Conservation (phyloP, 2,888 invertebrate genomes). For the Epinotia nisella region DNA sequence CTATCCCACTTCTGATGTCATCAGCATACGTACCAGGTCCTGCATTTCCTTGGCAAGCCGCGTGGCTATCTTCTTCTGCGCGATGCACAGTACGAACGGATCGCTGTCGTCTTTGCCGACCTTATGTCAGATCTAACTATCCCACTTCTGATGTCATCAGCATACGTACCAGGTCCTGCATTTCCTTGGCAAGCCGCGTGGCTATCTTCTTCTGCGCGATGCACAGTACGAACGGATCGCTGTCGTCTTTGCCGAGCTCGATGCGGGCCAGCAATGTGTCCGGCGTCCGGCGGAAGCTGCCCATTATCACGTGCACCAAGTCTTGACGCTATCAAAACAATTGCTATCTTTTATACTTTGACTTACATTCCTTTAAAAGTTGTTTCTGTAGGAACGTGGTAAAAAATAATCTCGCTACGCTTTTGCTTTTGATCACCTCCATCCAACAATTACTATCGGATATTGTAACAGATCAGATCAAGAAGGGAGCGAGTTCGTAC, state of each 20-base stretch:
- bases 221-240: constrained; percentile 97
- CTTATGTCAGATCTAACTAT: too few relatives aligned
- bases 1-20: too few relatives aligned
- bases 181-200: constrained; percentile 93
- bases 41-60: constrained; percentile 96
- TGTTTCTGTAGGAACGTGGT: too few relatives aligned
- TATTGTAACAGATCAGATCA: too few relatives aligned
- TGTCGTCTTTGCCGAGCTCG: constrained; percentile 94
- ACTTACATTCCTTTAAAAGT: too few relatives aligned
- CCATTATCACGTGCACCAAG: constrained; percentile 93
- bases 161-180: constrained; percentile 92
- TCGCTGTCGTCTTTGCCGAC: too few relatives aligned
- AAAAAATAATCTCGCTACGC: too few relatives aligned
- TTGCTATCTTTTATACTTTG: too few relatives aligned
- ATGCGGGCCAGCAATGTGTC: constrained; percentile 95
- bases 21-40: constrained; percentile 88
- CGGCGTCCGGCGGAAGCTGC: constrained; percentile 91
- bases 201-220: constrained; percentile 96
- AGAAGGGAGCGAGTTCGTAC: too few relatives aligned
- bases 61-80: constrained; percentile 93
- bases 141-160: neutral
- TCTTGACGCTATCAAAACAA: constrained; percentile 90
- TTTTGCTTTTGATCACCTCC: too few relatives aligned
- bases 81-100: too few relatives aligned
- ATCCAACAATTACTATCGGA: too few relatives aligned